Evolutionary conservation across 2,113 vertebrate genomes (phyloP).

Genomic region (pig (Sus scrofa)): DNA sequence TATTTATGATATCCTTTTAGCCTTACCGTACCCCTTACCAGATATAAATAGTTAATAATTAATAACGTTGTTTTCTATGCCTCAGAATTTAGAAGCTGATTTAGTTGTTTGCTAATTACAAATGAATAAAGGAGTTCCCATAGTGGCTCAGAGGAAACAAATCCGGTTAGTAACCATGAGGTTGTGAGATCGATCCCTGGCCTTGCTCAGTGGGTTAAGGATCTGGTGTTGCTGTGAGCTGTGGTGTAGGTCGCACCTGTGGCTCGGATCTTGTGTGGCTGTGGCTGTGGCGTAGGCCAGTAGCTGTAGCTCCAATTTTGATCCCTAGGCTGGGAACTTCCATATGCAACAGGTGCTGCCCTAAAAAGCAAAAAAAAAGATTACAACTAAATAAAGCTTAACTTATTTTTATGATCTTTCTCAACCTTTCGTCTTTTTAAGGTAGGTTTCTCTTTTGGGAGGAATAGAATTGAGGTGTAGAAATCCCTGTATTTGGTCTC

Average conservation of each 20-base stretch:
- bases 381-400: neutral
- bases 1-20: slow-evolving; percentile 9
- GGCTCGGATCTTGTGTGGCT: no score
- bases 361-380: no score
- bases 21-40: neutral
- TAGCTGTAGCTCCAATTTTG: no score
- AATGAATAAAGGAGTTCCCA: neutral
- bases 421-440: slow-evolving; percentile 16
- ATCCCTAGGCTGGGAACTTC: no score
- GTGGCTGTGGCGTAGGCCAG: no score
- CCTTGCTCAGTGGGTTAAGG: no score
- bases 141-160: no score
- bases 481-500: slow-evolving; percentile 40
- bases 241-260: no score
- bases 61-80: neutral
- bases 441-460: slow-evolving; percentile 3
- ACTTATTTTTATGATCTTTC: slow-evolving; percentile 6
- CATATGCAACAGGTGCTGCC: no score
- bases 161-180: no score
- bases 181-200: no score
- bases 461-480: neutral
- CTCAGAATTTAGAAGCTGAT: neutral
- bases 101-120: slow-evolving; percentile 47
- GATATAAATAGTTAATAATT: slow-evolving; percentile 35
- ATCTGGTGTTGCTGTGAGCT: no score